A percentile compares a stretch with the other conserved stretches of the same genome.
Conservation (phyloP, 2,797 vertebrate species). For the Cichlasoma orientale region DNA sequence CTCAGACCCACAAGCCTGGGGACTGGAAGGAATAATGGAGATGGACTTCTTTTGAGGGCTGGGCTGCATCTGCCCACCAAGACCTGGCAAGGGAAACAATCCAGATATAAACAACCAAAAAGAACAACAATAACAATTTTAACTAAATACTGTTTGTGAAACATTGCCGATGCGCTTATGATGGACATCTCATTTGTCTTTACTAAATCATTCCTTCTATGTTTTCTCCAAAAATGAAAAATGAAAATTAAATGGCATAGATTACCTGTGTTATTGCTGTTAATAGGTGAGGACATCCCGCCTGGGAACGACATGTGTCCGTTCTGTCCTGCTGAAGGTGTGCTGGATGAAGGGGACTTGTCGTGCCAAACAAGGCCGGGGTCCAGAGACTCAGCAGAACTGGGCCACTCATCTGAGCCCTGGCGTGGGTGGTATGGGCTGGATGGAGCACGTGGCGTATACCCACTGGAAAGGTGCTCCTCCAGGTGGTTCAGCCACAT, state of each 20-base stretch:
- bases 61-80: slow-evolving; percentile 88
- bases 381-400: slow-evolving; percentile 84
- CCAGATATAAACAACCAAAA: slow-evolving; percentile 8
- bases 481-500: slow-evolving; percentile 96
- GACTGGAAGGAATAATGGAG: slow-evolving; percentile 86
- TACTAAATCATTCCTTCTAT: not conserved
- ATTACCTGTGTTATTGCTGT: slow-evolving; percentile 85
- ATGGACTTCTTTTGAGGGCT: slow-evolving; percentile 91
- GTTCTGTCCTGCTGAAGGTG: slow-evolving; percentile 87
- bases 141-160: not conserved
- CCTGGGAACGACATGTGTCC: slow-evolving; percentile 90
- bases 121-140: not conserved
- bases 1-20: slow-evolving; percentile 85
- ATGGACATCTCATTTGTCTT: not conserved
- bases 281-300: slow-evolving; percentile 87
- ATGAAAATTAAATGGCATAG: not conserved
- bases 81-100: slow-evolving; percentile 71
- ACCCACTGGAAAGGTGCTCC: slow-evolving; percentile 89
- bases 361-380: slow-evolving; percentile 87
- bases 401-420: slow-evolving; percentile 91
- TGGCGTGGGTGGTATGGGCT: slow-evolving; percentile 87
- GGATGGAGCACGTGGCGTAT: slow-evolving; percentile 76
- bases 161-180: not conserved
- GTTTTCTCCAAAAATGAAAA: not conserved
- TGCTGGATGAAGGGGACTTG: slow-evolving; percentile 80